Percentiles rank a stretch among this genome's conserved stretches.
These are phyloP conservation scores for Platycheirus albimanus DNA, from an alignment of 2,888 invertebrate genomes.

Conservation along the genomic window DNA sequence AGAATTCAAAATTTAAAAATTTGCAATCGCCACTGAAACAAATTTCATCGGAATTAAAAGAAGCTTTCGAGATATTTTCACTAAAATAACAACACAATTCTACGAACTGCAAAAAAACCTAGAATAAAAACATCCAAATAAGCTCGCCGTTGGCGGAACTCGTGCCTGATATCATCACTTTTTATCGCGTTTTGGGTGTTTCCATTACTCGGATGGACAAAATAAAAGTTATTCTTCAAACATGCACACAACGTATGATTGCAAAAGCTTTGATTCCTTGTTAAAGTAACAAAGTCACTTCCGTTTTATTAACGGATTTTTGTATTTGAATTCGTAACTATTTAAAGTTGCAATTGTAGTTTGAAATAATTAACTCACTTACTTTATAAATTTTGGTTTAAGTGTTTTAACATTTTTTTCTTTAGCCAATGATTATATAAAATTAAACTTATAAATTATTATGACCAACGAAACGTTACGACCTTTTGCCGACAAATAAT, in stretches of 20 bases:
- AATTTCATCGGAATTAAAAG: no score
- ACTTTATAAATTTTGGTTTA: background rate
- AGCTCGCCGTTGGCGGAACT: no score
- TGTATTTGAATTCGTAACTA: no score
- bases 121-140: background rate
- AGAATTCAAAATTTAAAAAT: background rate
- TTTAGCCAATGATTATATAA: background rate
- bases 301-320: no score
- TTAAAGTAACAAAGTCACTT: no score
- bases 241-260: background rate
- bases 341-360: background rate
- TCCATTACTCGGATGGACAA: background rate
- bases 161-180: background rate
- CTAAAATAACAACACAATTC: background rate
- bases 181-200: conserved; percentile 6
- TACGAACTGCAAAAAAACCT: background rate
- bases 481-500: background rate
- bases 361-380: background rate
- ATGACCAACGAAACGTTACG: background rate
- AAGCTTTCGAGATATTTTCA: background rate
- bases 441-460: no score
- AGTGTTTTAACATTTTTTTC: background rate
- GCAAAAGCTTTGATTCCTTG: no score
- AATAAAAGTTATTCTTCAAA: background rate
- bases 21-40: no score